Percentiles rank a stretch among this genome's conserved stretches.
These are phyloP conservation scores for Trichosurus vulpecula DNA, from an alignment of 2,797 vertebrate genomes.

Conservation along the genomic window DNA sequence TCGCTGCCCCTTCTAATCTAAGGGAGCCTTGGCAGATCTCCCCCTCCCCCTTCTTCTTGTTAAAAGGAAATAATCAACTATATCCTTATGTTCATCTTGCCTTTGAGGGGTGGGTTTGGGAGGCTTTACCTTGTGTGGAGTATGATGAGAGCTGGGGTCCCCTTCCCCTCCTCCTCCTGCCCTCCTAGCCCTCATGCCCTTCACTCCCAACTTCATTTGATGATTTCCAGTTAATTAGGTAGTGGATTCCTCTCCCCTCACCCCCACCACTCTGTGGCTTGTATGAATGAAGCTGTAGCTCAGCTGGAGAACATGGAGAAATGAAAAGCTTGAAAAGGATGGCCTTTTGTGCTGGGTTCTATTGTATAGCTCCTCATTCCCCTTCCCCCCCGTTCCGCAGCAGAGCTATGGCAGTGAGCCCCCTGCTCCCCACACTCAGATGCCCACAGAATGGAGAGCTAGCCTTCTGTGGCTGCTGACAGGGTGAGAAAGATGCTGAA, in stretches of 20 bases:
- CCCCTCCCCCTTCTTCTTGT: conserved; percentile 43
- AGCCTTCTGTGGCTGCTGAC: conserved; percentile 55
- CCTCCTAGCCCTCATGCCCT: conserved; percentile 70
- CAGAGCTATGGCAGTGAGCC: conserved; percentile 63
- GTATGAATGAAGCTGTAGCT: conserved; percentile 73
- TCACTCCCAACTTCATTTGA: conserved; percentile 21
- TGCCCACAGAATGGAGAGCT: conserved; percentile 69
- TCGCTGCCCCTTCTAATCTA: conserved; percentile 64
- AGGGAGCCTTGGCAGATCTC: conserved; percentile 66
- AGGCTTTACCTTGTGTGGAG: not conserved
- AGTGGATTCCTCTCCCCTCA: conserved; percentile 66
- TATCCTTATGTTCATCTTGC: conserved; percentile 16
- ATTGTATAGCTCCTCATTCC: conserved; percentile 82
- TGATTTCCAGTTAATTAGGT: conserved; percentile 77
- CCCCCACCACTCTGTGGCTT: conserved; percentile 9
- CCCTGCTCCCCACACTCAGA: conserved; percentile 71
- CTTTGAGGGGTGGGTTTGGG: conserved; percentile 8
- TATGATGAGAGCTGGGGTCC: conserved; percentile 30
- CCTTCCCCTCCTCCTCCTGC: conserved; percentile 10
- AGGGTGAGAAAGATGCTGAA: conserved; percentile 76
- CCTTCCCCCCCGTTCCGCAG: conserved; percentile 3
- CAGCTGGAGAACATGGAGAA: conserved; percentile 82
- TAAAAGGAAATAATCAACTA: not conserved
- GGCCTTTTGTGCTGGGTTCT: conserved; percentile 87
- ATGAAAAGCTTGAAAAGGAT: conserved; percentile 81